Conservation (phyloP, 2,797 vertebrate species). For the Phoebastria nigripes region DNA sequence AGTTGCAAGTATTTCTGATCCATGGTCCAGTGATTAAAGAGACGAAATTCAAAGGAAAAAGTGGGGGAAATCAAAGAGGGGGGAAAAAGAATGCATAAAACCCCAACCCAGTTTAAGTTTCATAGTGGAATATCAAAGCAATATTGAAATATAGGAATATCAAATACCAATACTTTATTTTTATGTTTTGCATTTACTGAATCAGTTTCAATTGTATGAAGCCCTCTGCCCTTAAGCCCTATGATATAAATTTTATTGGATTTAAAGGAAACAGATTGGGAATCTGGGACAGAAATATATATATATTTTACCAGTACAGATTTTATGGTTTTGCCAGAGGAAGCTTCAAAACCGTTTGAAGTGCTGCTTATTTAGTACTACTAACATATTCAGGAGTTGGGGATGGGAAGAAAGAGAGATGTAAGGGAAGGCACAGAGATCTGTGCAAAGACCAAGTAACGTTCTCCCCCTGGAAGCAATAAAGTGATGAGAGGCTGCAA, state of each 20-base stretch:
- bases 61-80: slow-evolving; percentile 65
- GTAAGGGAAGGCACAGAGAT: background rate
- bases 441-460: background rate
- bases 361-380: slow-evolving; percentile 22
- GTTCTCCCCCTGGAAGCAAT: slow-evolving; percentile 1
- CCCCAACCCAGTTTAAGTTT: slow-evolving; percentile 75
- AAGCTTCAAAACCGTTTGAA: slow-evolving; percentile 49
- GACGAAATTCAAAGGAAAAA: slow-evolving; percentile 71
- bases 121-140: slow-evolving; percentile 79
- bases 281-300: slow-evolving; percentile 62
- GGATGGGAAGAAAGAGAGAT: background rate
- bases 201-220: slow-evolving; percentile 67
- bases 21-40: slow-evolving; percentile 77
- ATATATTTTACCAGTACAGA: slow-evolving; percentile 1
- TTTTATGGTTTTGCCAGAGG: slow-evolving; percentile 43
- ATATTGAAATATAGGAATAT: slow-evolving; percentile 78
- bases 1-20: slow-evolving; percentile 65
- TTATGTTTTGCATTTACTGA: slow-evolving; percentile 75
- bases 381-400: background rate
- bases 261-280: slow-evolving; percentile 77
- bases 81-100: slow-evolving; percentile 74
- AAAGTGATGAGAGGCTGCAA: background rate
- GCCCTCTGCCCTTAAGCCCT: slow-evolving; percentile 55
- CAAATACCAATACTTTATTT: slow-evolving; percentile 72
- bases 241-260: slow-evolving; percentile 60